Conservation (phyloP, 2,797 vertebrate species). For the Nyctalus aviator region DNA sequence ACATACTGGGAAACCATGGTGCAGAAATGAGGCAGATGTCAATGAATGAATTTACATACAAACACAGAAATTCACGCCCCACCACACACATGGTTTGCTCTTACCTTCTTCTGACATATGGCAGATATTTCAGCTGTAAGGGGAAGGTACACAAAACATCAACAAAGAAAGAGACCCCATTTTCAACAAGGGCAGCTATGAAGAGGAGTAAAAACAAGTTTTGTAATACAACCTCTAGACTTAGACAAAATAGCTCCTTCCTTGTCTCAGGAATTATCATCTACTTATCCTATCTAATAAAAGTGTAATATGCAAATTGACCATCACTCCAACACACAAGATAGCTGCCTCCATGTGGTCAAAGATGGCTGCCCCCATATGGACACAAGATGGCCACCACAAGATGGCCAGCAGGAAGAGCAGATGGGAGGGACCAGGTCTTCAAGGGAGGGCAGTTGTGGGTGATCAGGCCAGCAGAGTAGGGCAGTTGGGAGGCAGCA, state of each 20-base stretch:
- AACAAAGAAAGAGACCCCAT: conserved; percentile 83
- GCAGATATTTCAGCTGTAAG: conserved; percentile 99
- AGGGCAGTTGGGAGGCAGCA: too few species aligned
- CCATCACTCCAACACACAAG: too few species aligned
- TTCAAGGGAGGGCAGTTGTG: too few species aligned
- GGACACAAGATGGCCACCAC: too few species aligned
- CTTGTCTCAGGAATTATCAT: conserved; percentile 1
- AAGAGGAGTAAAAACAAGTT: conserved; percentile 37
- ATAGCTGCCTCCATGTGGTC: too few species aligned
- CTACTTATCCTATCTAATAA: neutral
- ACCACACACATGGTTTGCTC: conserved; percentile 82
- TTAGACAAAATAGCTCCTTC: conserved; percentile 8
- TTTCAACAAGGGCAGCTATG: conserved; percentile 62
- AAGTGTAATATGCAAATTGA: too few species aligned
- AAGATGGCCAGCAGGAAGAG: too few species aligned
- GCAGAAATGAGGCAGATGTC: conserved; percentile 75
- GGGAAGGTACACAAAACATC: conserved; percentile 89
- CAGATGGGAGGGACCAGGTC: too few species aligned
- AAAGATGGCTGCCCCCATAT: too few species aligned
- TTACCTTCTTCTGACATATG: conserved; percentile 99
- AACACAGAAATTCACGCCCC: conserved; percentile 85
- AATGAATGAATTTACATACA: conserved; percentile 83
- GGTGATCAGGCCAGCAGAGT: too few species aligned
- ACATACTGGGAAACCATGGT: conserved; percentile 64
- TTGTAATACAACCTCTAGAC: neutral